phyloP scores from a whole-genome alignment of 2,797 vertebrate genomes.

The Myotis myotis region DNA sequence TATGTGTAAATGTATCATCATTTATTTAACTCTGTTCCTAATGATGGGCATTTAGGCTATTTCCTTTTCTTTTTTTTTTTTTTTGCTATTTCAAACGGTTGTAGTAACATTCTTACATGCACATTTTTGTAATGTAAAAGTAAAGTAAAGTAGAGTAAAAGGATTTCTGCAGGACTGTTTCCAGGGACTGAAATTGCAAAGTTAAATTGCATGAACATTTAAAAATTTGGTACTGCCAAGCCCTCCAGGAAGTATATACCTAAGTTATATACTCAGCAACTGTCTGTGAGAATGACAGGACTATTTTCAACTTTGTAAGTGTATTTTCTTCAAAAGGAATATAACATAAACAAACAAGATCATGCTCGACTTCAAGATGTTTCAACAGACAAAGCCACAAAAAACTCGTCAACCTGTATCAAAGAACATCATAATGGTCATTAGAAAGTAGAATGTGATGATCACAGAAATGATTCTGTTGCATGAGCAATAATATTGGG shows the following conservation, averaged over 20 bases:
- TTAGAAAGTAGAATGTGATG: background rate
- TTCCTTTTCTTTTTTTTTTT: background rate
- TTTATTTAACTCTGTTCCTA: background rate
- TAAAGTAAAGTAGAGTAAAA: background rate
- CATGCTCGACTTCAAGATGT: constrained; percentile 10
- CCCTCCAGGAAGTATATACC: background rate
- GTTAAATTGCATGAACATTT: background rate
- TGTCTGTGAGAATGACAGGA: background rate
- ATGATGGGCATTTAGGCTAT: background rate
- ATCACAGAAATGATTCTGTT: background rate
- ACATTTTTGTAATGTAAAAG: background rate
- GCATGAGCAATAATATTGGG: background rate
- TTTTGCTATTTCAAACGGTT: background rate
- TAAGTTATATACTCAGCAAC: background rate
- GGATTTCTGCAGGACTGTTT: background rate
- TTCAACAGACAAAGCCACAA: background rate
- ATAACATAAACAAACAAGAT: background rate
- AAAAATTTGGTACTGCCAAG: background rate
- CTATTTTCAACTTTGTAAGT: constrained; percentile 34
- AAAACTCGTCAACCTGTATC: background rate
- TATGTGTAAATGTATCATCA: background rate
- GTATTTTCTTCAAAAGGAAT: background rate
- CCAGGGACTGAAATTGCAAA: background rate
- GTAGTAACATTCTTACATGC: background rate
- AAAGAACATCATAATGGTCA: background rate